Evolutionary conservation across 2,797 vertebrate species (phyloP).

Genomic region (Manis crassicaudata): DNA sequence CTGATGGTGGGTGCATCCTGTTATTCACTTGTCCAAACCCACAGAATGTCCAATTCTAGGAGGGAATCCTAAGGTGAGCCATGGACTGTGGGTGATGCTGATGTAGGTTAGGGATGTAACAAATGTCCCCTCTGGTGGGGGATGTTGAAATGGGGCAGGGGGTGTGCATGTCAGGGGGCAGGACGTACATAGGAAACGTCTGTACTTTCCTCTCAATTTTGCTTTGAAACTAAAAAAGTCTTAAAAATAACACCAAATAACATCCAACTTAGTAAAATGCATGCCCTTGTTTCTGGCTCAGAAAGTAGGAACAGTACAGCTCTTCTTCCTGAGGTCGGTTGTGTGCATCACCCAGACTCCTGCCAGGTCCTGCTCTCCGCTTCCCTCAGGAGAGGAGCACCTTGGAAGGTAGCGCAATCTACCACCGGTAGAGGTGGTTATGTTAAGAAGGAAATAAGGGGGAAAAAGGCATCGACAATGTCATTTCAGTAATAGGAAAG

Average conservation of each 20-base stretch:
- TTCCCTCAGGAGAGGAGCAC: fast-evolving
- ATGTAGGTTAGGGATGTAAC: fast-evolving
- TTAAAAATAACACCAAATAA: background rate
- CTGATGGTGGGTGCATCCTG: fast-evolving
- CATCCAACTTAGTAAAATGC: background rate
- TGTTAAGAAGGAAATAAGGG: background rate
- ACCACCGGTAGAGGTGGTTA: fast-evolving
- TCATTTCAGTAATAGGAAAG: background rate
- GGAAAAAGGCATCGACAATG: no score
- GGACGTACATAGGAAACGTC: background rate
- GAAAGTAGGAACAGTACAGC: no score
- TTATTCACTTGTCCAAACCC: background rate
- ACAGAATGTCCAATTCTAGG: no score
- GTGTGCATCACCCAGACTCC: fast-evolving
- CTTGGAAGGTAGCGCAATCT: fast-evolving
- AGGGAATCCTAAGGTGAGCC: no score
- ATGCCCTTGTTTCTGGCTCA: background rate
- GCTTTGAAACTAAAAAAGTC: background rate
- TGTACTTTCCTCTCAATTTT: background rate
- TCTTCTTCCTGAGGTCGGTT: background rate
- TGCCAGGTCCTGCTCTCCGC: no score
- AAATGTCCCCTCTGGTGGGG: background rate
- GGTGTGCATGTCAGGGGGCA: no score
- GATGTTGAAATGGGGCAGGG: background rate
- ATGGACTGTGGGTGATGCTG: background rate